Evolutionary conservation across 2,888 invertebrate species (phyloP).

Genomic region (Cataglyphis albicans): DNA sequence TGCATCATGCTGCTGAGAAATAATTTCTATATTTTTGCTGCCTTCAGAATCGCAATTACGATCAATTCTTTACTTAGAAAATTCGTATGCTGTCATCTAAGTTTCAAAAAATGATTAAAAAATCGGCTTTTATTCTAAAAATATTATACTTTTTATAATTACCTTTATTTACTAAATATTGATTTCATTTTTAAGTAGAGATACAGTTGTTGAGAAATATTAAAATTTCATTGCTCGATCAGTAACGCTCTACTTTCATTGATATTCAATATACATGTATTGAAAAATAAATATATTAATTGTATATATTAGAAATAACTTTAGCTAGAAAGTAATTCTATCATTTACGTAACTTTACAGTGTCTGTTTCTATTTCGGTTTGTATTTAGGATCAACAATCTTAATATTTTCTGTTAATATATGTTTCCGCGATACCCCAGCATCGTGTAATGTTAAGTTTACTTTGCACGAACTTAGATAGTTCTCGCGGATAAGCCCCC

Average conservation of each 20-base stretch:
- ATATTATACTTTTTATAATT: background rate
- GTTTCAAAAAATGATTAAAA: background rate
- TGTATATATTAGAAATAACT: background rate
- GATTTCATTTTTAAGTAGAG: background rate
- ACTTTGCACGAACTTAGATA: constrained; percentile 47
- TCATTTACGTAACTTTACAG: background rate
- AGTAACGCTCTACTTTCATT: background rate
- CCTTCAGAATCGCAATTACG: background rate
- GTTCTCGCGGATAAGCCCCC: constrained; percentile 30
- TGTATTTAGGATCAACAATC: constrained; percentile 30
- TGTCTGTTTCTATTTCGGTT: constrained; percentile 17
- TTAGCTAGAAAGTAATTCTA: background rate
- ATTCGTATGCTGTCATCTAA: background rate
- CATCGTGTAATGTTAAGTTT: constrained; percentile 51
- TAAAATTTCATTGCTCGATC: background rate
- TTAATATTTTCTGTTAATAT: constrained; percentile 32
- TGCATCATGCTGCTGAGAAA: constrained; percentile 23
- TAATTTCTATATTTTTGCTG: constrained; percentile 17
- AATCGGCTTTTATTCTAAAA: background rate
- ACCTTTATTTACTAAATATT: background rate
- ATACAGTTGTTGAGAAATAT: background rate
- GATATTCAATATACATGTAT: background rate
- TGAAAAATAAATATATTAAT: background rate
- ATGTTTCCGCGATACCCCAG: constrained; percentile 24
- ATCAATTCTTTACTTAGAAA: background rate